Evolutionary conservation across 2,888 invertebrate species (phyloP), one percentile per base, ranked within the genome.

Genomic region (Carterocephalus palaemon): DNA sequence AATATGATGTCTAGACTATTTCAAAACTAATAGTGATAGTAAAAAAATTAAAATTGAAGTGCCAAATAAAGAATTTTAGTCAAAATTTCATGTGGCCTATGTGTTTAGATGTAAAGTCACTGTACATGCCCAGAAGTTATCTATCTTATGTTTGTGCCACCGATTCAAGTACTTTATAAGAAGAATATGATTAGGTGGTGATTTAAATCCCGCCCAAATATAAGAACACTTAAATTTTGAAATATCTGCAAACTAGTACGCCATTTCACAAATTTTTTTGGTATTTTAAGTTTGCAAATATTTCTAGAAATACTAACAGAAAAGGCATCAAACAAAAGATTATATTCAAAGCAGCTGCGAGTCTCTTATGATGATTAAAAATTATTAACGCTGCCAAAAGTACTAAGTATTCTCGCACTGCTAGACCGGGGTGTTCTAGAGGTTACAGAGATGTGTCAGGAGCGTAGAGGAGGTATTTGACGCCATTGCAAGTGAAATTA

Each of bases 121-220:
- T 83, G 82, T 84, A 74, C 56, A 74, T 84, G 85, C 84, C 83
- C 84, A 79, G 79, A 85, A 70, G 84, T 85, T 70, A 64, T 70
- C 60, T 71, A 81, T 85, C 85, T 84, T 82, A 83, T 86, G 85
- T 86, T 86, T 86, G 80, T 75, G 84, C 86, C 84, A 78, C 75
- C 75, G 28, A 22, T 37, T 31, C 47, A 32, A 38, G 16, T 19
- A 9, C 26, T 22, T n/a, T 17, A n/a, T 26, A 17, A 9, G 4
- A 37, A 22, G n/a, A 15, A 19, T 8, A n/a, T 20, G 6, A 26
- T 2, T 42, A 42, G 80, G 80, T 79, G 83, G 83, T 84, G 80
- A 84, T 53, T 47, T 49, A 40, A n/a, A 40, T 80, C 79, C 82
- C 81, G 78, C 80, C 73, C 53, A 38, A 39, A 40, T 16, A 22